These are phyloP conservation scores for Heliconius hermathena DNA, from an alignment of 1,140 invertebrate genomes.

Conservation along the genomic window DNA sequence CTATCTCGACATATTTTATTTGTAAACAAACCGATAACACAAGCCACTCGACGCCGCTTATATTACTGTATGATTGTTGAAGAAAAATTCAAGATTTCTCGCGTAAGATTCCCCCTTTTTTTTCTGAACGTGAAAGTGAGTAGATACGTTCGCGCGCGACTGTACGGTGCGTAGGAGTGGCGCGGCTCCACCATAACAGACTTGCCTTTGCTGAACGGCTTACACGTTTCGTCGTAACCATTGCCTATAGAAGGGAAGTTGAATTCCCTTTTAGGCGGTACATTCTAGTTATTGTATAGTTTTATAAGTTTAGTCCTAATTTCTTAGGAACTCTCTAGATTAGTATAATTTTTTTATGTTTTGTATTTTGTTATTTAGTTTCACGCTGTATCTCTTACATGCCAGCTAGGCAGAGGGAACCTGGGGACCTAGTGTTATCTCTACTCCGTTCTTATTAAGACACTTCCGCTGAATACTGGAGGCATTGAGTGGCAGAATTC, in stretches of 20 bases:
- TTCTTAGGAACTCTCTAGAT: not conserved
- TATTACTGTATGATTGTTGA: constrained; percentile 53
- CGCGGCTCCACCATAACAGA: constrained; percentile 21
- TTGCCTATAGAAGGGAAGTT: not conserved
- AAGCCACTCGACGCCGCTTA: constrained; percentile 47
- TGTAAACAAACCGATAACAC: constrained; percentile 62
- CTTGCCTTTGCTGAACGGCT: constrained; percentile 16
- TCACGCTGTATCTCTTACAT: too few relatives aligned
- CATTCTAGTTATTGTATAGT: not conserved
- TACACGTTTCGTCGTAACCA: constrained; percentile 14
- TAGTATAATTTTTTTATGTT: not conserved
- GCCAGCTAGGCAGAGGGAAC: too few relatives aligned
- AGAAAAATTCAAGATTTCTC: constrained; percentile 64
- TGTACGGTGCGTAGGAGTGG: constrained; percentile 57
- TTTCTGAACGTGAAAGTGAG: constrained; percentile 71
- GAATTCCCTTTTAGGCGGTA: not conserved
- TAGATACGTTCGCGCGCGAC: constrained; percentile 64
- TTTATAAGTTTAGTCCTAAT: not conserved
- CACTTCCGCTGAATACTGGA: too few relatives aligned
- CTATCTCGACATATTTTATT: constrained; percentile 63
- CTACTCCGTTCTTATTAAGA: too few relatives aligned
- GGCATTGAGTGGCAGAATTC: too few relatives aligned
- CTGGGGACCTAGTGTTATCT: too few relatives aligned
- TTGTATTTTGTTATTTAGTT: too few relatives aligned
- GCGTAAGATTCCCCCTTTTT: constrained; percentile 61